Conservation (phyloP, 1,140 invertebrate genomes). For the Ceratoteleas bidentatus region DNA sequence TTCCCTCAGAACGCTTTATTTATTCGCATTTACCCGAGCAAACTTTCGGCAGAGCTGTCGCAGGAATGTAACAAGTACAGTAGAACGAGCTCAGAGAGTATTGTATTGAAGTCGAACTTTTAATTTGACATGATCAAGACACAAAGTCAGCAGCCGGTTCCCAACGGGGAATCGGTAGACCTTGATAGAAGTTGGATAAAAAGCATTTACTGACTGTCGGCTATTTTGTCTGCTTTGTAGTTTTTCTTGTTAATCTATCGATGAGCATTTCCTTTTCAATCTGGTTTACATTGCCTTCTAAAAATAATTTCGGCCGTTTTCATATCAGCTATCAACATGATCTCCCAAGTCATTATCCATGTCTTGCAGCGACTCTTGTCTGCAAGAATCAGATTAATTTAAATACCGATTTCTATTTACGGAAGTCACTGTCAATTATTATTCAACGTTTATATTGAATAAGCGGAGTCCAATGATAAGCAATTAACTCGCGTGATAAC, state of each 20-base stretch:
- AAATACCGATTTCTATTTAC: too few relatives aligned
- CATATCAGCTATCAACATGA: too few relatives aligned
- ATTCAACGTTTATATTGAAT: too few relatives aligned
- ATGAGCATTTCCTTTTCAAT: slow-evolving; percentile 49
- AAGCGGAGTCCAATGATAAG: too few relatives aligned
- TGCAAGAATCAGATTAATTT: too few relatives aligned
- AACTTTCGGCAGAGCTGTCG: slow-evolving; percentile 64
- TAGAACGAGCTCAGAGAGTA: slow-evolving; percentile 60
- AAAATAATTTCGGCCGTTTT: slow-evolving; percentile 15
- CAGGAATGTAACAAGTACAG: slow-evolving; percentile 66
- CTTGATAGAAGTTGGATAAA: slow-evolving; percentile 53
- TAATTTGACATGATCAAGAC: slow-evolving; percentile 69
- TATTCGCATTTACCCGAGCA: slow-evolving; percentile 60
- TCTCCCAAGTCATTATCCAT: too few relatives aligned
- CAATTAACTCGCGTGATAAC: too few relatives aligned
- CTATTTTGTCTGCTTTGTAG: slow-evolving; percentile 39
- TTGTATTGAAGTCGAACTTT: slow-evolving; percentile 69
- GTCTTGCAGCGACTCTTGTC: too few relatives aligned
- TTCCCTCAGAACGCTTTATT: slow-evolving; percentile 61
- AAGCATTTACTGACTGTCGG: slow-evolving; percentile 50
- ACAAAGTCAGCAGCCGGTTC: slow-evolving; percentile 62
- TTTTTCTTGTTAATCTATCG: slow-evolving; percentile 23
- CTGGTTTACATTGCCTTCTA: slow-evolving; percentile 14
- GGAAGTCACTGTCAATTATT: too few relatives aligned
- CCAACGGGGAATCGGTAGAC: slow-evolving; percentile 47